phyloP scores from a whole-genome alignment of 2,888 invertebrate genomes.

The Orgyia antiqua region DNA sequence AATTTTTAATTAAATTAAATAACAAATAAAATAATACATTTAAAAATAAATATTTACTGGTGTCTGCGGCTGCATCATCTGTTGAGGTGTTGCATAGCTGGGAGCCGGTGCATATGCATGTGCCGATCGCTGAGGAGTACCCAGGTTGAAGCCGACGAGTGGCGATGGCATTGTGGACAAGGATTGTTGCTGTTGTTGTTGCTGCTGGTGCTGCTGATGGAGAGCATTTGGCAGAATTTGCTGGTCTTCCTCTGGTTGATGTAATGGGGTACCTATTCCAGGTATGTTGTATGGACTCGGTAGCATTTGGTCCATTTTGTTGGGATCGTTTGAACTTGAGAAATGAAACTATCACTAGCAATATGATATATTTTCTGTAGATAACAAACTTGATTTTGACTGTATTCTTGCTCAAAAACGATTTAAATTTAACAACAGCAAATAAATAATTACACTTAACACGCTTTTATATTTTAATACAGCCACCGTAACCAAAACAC shows the following conservation, averaged over 20 bases:
- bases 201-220: constrained; percentile 87
- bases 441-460: background rate
- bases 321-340: constrained; percentile 10
- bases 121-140: constrained; percentile 83
- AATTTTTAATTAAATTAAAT: no score
- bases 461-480: no score
- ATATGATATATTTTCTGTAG: no score
- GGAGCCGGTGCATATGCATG: constrained; percentile 88
- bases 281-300: constrained; percentile 94
- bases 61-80: constrained; percentile 93
- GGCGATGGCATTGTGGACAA: constrained; percentile 79
- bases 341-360: no score
- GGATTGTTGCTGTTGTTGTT: constrained; percentile 81
- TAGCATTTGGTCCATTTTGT: constrained; percentile 92
- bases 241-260: constrained; percentile 94
- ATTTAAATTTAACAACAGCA: background rate
- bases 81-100: constrained; percentile 87
- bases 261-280: constrained; percentile 92
- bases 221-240: constrained; percentile 91
- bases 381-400: no score
- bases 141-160: constrained; percentile 79
- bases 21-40: no score
- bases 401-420: no score
- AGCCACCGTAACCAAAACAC: no score
- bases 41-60: no score